phyloP scores from a whole-genome alignment of 92 coral and sea anemone genomes.

The Porites divaricata region DNA sequence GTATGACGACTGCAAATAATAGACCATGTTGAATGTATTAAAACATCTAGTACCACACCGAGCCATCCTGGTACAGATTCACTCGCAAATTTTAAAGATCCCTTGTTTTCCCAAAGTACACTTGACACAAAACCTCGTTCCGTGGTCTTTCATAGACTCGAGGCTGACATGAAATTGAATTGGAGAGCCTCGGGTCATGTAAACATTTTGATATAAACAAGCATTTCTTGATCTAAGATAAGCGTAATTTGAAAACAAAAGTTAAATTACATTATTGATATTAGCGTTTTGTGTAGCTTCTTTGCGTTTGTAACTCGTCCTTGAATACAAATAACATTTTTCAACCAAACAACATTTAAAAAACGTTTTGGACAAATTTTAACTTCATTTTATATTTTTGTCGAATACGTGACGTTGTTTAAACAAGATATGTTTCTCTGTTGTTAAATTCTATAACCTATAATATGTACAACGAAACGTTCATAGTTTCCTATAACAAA shows the following conservation, averaged over 20 bases:
- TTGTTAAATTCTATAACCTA: conserved; percentile 35
- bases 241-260: conserved; percentile 5
- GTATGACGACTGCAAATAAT: conserved; percentile 13
- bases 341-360: conserved; percentile 39
- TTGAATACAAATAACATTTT: conserved; percentile 29
- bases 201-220: background rate
- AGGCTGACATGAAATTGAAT: too few relatives aligned
- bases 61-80: too few relatives aligned
- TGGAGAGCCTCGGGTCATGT: too few relatives aligned
- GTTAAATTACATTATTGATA: conserved; percentile 2
- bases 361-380: conserved; percentile 40
- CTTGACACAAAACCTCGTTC: too few relatives aligned
- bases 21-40: background rate
- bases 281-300: conserved; percentile 2
- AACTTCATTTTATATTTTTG: conserved; percentile 18
- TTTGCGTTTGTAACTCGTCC: conserved; percentile 6
- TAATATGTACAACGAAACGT: conserved; percentile 42
- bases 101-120: too few relatives aligned
- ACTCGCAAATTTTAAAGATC: too few relatives aligned
- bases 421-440: conserved; percentile 23
- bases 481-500: conserved; percentile 20
- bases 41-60: too few relatives aligned
- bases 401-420: conserved; percentile 6
- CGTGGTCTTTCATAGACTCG: too few relatives aligned
- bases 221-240: background rate